Evolutionary conservation across 1,140 invertebrate genomes (phyloP).

Genomic region (Pectinophora gossypiella): DNA sequence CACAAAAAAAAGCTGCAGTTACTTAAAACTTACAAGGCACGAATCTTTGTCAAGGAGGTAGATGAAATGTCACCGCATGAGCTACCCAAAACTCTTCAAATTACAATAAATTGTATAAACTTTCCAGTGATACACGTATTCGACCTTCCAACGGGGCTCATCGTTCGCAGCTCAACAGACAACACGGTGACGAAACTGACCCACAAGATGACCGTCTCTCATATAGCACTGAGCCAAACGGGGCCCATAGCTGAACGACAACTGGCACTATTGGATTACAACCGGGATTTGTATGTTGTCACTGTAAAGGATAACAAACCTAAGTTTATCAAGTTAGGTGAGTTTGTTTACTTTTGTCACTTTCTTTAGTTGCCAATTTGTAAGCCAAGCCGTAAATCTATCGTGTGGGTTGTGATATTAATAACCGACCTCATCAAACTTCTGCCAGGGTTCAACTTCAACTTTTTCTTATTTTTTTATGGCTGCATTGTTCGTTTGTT

Average conservation of each 20-base stretch:
- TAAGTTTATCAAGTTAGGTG: constrained; percentile 86
- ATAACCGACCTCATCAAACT: too few relatives aligned
- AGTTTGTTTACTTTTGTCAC: too few relatives aligned
- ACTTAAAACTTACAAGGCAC: neutral
- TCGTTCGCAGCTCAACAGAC: constrained; percentile 74
- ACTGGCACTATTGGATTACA: constrained; percentile 65
- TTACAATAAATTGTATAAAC: too few relatives aligned
- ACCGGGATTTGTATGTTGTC: constrained; percentile 69
- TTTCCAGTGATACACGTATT: constrained; percentile 89
- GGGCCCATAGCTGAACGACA: constrained; percentile 76
- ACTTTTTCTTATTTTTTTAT: too few relatives aligned
- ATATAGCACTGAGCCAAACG: constrained; percentile 87
- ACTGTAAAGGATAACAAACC: constrained; percentile 81
- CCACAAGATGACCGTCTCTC: constrained; percentile 81
- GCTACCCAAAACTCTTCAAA: too few relatives aligned
- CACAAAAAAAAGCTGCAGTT: neutral
- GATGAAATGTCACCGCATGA: too few relatives aligned
- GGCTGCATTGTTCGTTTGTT: too few relatives aligned
- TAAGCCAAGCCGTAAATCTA: too few relatives aligned
- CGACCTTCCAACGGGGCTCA: constrained; percentile 84
- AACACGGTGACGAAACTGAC: constrained; percentile 79
- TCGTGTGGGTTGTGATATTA: too few relatives aligned
- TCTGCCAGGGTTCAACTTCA: too few relatives aligned
- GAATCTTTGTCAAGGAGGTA: neutral
- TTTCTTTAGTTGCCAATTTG: too few relatives aligned